Evolutionary conservation across 2,113 vertebrate species (phyloP).

Genomic region (Tachysurus fulvidraco): DNA sequence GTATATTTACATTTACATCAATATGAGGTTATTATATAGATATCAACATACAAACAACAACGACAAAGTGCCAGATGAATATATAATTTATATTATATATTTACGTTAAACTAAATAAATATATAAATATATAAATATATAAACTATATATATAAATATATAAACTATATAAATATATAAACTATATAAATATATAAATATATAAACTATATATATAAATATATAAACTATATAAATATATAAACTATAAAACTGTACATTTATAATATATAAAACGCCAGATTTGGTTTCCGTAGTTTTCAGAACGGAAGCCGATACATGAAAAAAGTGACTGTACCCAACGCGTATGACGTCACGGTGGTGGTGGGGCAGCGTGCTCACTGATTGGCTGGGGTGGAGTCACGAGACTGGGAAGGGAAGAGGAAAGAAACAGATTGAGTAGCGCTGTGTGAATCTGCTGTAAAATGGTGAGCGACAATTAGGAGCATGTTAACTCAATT

Average conservation of each 20-base stretch:
- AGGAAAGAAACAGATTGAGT: conserved; percentile 60
- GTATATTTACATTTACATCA: background rate
- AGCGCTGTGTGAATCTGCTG: conserved; percentile 55
- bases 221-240: too few relatives aligned
- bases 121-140: too few relatives aligned
- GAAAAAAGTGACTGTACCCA: background rate
- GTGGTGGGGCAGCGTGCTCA: background rate
- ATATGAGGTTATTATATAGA: background rate
- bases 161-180: too few relatives aligned
- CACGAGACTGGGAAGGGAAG: conserved; percentile 64
- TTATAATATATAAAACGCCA: too few relatives aligned
- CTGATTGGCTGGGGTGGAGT: conserved; percentile 63
- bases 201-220: too few relatives aligned
- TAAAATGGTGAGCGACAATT: conserved; percentile 70
- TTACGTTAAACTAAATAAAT: too few relatives aligned
- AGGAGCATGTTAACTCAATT: background rate
- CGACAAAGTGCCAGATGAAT: background rate
- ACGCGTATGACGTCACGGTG: background rate
- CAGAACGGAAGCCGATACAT: background rate
- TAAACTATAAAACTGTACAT: too few relatives aligned
- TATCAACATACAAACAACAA: background rate
- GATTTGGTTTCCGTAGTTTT: background rate
- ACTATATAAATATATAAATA: too few relatives aligned
- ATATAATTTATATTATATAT: too few relatives aligned
- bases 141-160: too few relatives aligned